Conservation (phyloP, 1,140 invertebrate species). For the Brachionus asplanchnoidis region DNA sequence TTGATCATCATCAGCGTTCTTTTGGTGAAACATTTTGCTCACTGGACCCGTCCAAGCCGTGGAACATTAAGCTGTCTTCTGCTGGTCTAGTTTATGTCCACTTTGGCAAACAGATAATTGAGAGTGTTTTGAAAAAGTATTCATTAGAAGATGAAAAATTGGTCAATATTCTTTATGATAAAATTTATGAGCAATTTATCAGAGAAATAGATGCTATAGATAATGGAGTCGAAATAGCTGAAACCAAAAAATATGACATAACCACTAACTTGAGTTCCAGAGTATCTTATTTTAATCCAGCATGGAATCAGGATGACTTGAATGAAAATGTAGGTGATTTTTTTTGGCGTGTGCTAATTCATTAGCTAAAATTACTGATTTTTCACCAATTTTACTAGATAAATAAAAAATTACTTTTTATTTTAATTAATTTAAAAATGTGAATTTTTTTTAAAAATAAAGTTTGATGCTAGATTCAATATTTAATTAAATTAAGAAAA, state of each 20-base stretch:
- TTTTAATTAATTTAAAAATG: too few relatives aligned
- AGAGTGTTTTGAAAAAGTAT: constrained; percentile 51
- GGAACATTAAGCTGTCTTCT: constrained; percentile 75
- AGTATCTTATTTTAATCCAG: constrained; percentile 73
- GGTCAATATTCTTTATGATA: constrained; percentile 67
- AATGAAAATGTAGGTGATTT: constrained; percentile 55
- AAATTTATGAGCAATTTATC: constrained; percentile 82
- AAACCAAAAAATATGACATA: constrained; percentile 66
- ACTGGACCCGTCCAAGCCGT: constrained; percentile 60
- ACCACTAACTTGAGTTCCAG: constrained; percentile 71
- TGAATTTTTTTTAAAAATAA: too few relatives aligned
- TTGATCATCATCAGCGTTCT: constrained; percentile 90
- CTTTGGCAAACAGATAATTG: constrained; percentile 77
- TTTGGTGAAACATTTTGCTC: constrained; percentile 65
- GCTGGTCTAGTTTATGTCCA: constrained; percentile 88
- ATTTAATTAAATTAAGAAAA: too few relatives aligned
- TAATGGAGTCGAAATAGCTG: constrained; percentile 74
- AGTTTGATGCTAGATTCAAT: too few relatives aligned
- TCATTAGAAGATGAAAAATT: constrained; percentile 45
- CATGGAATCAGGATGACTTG: constrained; percentile 70
- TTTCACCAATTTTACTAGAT: too few relatives aligned
- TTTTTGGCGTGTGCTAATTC: too few relatives aligned
- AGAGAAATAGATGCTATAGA: constrained; percentile 93
- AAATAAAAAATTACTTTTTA: too few relatives aligned
- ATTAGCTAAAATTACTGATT: too few relatives aligned